Evolutionary conservation across 2,113 vertebrate genomes (phyloP).

Genomic region (Nesogale talazaci): DNA sequence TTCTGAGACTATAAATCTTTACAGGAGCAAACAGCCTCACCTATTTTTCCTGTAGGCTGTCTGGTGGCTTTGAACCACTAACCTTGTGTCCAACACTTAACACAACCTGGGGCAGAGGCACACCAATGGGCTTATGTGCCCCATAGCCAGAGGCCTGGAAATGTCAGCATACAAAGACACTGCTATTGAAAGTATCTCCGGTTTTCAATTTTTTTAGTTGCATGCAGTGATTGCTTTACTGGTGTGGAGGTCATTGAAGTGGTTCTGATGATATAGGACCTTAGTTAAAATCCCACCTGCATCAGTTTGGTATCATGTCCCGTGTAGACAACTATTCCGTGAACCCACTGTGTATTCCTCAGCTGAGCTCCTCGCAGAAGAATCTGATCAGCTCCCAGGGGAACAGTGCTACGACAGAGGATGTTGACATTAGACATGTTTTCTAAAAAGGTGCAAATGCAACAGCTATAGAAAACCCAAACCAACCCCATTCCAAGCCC

Average conservation of each 20-base stretch:
- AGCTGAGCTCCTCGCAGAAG: slow-evolving; percentile 97
- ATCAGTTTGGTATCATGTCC: slow-evolving; percentile 99
- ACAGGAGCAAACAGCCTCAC: no score
- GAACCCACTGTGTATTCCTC: slow-evolving; percentile 98
- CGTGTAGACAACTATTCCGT: slow-evolving; percentile 98
- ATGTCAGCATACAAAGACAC: background rate
- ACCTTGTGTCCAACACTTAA: no score
- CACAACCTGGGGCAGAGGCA: background rate
- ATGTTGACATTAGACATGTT: slow-evolving; percentile 29
- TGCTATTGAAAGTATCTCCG: background rate
- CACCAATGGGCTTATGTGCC: background rate
- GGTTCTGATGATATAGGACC: background rate
- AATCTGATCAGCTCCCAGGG: slow-evolving; percentile 97
- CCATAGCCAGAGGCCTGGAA: background rate
- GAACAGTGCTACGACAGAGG: slow-evolving; percentile 88
- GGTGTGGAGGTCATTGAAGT: background rate
- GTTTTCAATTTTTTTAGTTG: background rate
- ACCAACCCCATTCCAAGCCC: background rate
- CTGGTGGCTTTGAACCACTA: no score
- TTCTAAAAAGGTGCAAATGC: slow-evolving; percentile 3
- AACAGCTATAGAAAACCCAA: background rate
- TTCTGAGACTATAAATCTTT: no score
- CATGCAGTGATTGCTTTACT: background rate
- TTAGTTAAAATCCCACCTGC: slow-evolving; percentile 90
- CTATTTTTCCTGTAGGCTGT: no score